Conservation (phyloP, 2,888 invertebrate species). For the Eledona agricola region DNA sequence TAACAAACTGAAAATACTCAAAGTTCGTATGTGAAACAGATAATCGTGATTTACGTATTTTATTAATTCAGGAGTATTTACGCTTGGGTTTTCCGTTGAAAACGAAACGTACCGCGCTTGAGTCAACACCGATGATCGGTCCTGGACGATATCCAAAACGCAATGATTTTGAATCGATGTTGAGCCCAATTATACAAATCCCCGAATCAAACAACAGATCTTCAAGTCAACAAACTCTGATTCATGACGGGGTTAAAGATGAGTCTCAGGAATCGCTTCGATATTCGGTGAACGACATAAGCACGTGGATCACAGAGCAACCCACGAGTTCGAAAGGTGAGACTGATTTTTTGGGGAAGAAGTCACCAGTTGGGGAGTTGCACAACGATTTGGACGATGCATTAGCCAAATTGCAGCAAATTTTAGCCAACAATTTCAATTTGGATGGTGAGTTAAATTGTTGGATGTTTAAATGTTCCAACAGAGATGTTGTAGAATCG, state of each 20-base stretch:
- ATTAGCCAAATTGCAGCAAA: slow-evolving; percentile 74
- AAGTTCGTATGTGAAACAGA: slow-evolving; percentile 1
- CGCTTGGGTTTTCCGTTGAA: slow-evolving; percentile 26
- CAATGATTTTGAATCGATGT: no score
- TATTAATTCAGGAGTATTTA: slow-evolving; percentile 21
- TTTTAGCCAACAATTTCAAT: slow-evolving; percentile 74
- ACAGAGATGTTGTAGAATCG: slow-evolving; percentile 52
- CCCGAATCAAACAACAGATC: slow-evolving; percentile 51
- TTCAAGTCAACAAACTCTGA: slow-evolving; percentile 8
- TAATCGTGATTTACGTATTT: background rate
- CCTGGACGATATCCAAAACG: slow-evolving; percentile 62
- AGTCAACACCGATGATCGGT: slow-evolving; percentile 62
- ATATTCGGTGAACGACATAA: slow-evolving; percentile 68
- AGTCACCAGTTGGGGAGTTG: slow-evolving; percentile 62
- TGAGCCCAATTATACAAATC: slow-evolving; percentile 66
- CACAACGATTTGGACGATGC: slow-evolving; percentile 76
- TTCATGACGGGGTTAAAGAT: slow-evolving; percentile 9
- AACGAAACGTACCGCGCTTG: slow-evolving; percentile 38
- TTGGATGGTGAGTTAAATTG: slow-evolving; percentile 66
- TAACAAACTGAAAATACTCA: slow-evolving; percentile 63
- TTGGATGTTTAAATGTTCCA: background rate
- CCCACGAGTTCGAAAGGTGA: slow-evolving; percentile 15
- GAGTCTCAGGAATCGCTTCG: slow-evolving; percentile 53
- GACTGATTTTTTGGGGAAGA: slow-evolving; percentile 3
- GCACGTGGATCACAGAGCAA: slow-evolving; percentile 73